Conservation (phyloP, 2,797 vertebrate species). For the Dallia pectoralis region DNA sequence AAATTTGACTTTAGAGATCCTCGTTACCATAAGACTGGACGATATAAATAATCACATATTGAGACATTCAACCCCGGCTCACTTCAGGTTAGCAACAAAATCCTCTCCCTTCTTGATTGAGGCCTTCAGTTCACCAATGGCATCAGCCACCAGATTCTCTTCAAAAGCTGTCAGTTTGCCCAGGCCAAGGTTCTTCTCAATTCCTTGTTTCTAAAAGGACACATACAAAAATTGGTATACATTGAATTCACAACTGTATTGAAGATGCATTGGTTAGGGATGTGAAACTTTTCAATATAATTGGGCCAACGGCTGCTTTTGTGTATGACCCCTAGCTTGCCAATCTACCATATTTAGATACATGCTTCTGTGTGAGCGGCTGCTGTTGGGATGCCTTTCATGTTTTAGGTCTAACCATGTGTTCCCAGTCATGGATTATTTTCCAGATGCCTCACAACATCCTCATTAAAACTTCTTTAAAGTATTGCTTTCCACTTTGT, state of each 20-base stretch:
- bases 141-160: conserved; percentile 89
- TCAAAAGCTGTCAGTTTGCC: conserved; percentile 89
- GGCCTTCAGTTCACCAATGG: conserved; percentile 85
- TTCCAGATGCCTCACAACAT: too few species aligned
- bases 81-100: conserved; percentile 91
- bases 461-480: too few species aligned
- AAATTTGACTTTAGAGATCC: conserved; percentile 46
- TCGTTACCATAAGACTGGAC: conserved; percentile 3
- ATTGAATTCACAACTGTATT: neutral
- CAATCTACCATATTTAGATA: too few species aligned
- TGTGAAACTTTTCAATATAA: too few species aligned
- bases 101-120: conserved; percentile 99
- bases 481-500: too few species aligned
- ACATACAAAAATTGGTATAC: neutral
- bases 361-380: too few species aligned
- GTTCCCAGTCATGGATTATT: too few species aligned
- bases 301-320: too few species aligned
- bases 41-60: conserved; percentile 39
- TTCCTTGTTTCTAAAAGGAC: conserved; percentile 84
- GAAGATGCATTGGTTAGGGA: neutral
- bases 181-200: conserved; percentile 97
- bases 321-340: too few species aligned
- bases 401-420: too few species aligned
- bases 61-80: conserved; percentile 48
- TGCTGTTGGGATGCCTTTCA: too few species aligned